phyloP scores from a whole-genome alignment of 2,797 vertebrate species.

The Momotus momota region DNA sequence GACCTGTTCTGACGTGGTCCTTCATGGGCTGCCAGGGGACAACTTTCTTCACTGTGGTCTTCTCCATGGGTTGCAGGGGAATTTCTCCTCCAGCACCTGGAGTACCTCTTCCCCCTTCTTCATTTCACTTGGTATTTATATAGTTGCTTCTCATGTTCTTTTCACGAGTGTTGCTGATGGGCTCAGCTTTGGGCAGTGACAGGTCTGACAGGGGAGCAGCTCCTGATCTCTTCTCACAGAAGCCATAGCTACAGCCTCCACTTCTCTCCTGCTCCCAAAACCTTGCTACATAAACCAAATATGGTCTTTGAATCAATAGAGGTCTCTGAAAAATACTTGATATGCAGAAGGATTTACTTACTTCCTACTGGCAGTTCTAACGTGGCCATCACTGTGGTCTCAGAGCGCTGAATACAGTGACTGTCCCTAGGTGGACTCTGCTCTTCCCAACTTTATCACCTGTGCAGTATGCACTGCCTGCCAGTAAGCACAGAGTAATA shows the following conservation, averaged over 20 bases:
- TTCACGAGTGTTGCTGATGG: background rate
- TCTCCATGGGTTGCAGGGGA: background rate
- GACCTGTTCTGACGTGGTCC: background rate
- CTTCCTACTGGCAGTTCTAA: background rate
- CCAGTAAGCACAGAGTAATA: background rate
- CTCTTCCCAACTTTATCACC: background rate
- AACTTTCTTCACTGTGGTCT: background rate
- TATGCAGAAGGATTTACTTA: background rate
- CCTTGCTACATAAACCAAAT: accelerated
- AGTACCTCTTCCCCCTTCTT: background rate
- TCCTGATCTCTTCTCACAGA: background rate
- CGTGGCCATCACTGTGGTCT: too few relatives aligned
- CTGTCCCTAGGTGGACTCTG: background rate
- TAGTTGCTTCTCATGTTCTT: background rate
- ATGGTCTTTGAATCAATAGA: accelerated
- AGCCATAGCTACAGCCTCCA: background rate
- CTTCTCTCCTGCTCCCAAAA: background rate
- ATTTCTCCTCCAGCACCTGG: background rate
- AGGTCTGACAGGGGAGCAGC: background rate
- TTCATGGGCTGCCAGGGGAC: background rate
- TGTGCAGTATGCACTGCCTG: background rate
- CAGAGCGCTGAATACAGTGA: background rate
- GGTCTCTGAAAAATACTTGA: background rate
- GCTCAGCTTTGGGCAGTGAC: background rate
- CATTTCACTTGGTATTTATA: background rate